These are phyloP conservation scores for Hippolais icterina DNA, from an alignment of 2,113 vertebrate species.

Conservation along the genomic window DNA sequence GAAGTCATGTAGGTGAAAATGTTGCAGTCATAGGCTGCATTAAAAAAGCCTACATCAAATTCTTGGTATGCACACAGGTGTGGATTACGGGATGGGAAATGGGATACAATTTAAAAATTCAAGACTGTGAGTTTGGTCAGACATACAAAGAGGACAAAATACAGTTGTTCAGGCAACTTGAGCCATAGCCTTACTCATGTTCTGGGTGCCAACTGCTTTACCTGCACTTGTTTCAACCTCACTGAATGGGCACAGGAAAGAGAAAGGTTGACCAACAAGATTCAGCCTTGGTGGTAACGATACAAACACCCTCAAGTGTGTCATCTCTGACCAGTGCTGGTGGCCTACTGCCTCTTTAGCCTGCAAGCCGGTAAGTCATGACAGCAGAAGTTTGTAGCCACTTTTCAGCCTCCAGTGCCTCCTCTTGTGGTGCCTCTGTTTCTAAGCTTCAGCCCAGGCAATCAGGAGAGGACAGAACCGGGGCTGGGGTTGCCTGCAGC, in stretches of 20 bases:
- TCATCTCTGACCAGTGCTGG: background rate
- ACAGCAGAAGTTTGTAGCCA: background rate
- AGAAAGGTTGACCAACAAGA: background rate
- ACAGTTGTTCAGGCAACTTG: background rate
- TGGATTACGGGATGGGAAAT: background rate
- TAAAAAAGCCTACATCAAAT: background rate
- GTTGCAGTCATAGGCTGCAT: background rate
- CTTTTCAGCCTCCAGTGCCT: fast-evolving
- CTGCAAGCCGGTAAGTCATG: background rate
- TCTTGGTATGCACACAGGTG: background rate
- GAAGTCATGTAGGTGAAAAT: background rate
- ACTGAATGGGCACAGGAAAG: background rate
- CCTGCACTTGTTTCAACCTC: background rate
- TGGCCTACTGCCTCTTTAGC: background rate
- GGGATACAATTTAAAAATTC: background rate
- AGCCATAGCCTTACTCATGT: background rate
- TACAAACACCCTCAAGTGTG: background rate
- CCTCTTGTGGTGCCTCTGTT: fast-evolving
- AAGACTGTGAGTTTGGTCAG: background rate
- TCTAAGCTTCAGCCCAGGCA: fast-evolving
- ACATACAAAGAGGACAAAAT: background rate
- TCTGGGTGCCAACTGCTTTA: background rate
- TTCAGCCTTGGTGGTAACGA: background rate
- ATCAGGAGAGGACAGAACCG: background rate
- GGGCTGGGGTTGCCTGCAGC: background rate